Evolutionary conservation across 92 coral and sea anemone species (phyloP).

Genomic region (Epizoanthus scotinus): DNA sequence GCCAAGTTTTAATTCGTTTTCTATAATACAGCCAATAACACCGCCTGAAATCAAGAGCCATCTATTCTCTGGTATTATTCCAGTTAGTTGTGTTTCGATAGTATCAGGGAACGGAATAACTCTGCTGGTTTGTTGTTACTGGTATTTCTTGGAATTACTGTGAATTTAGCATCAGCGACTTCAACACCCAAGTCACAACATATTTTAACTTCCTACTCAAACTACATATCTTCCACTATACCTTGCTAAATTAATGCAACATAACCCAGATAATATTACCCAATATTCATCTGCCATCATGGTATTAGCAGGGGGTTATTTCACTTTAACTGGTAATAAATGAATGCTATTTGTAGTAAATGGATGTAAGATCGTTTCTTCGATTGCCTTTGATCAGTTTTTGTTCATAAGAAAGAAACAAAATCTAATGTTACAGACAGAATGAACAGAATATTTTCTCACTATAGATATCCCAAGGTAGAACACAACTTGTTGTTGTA

Average conservation of each 20-base stretch:
- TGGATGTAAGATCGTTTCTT: not conserved
- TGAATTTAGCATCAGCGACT: constrained; percentile 1
- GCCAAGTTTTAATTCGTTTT: too few relatives aligned
- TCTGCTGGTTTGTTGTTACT: not conserved
- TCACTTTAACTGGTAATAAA: too few relatives aligned
- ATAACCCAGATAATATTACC: too few relatives aligned
- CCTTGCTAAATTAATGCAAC: not conserved
- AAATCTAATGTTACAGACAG: not conserved
- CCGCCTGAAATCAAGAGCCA: too few relatives aligned
- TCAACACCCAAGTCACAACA: constrained; percentile 6
- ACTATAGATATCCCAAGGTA: not conserved
- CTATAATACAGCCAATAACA: too few relatives aligned
- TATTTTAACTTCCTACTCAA: not conserved
- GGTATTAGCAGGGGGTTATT: too few relatives aligned
- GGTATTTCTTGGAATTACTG: not conserved
- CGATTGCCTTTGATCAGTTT: not conserved
- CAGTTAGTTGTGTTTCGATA: not conserved
- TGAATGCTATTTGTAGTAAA: not conserved
- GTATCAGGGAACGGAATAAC: not conserved
- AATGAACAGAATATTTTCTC: not conserved
- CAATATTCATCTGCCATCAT: too few relatives aligned
- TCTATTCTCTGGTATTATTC: too few relatives aligned
- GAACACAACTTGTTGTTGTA: constrained; percentile 11
- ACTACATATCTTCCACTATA: not conserved
- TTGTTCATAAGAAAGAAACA: not conserved